Evolutionary conservation across 2,888 invertebrate genomes (phyloP), one percentile per base, ranked within the genome.

Genomic region (Pyrocoelia pectoralis): DNA sequence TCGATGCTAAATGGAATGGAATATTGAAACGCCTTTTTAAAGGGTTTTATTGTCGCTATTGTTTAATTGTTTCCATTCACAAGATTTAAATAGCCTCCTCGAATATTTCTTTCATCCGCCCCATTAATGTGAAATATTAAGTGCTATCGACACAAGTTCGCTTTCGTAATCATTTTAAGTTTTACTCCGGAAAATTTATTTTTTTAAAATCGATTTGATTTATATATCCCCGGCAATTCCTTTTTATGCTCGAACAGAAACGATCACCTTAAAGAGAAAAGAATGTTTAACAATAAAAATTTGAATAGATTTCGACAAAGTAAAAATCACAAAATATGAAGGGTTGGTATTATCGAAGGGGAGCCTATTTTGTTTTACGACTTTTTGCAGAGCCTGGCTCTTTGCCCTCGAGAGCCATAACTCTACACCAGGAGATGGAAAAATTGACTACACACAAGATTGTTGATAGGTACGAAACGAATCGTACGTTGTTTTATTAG

Each of bases 331-430:
- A 56, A 61, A 61, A 61, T 56, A 51, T 56, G 56, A 51, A 46
- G 52, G 19, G 33, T 13, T 48, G 61, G 64, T 67, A 68, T 71
- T 63, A 71, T 72, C 67, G 68, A 61, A 63, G 61, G 62, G 65
- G 54, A 70, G 69, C 71, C 73, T 72, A 73, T 73, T 72, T 72
- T 72, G 71, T 73, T 72, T 73, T 73, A 73, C 68, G 72, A 66
- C 63, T 65, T 66, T 51, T 41, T 55, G 58, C 60, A 56, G 53
- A 61, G 61, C 66, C 67, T 54, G n/a, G 61, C 68, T 66, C 61
- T 68, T 64, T 59, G 57, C 71, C 68, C 72, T 43, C 41, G 72
- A 70, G 72, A 61, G 70, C 67, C 53, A 69, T 73, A 72, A 72
- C 66, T 71, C 66, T 63, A 56, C 65, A 68, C 65, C 68, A 66